Percentiles rank a stretch among this genome's conserved stretches.
These are phyloP conservation scores for Agapornis canus DNA, from an alignment of 2,797 vertebrate species.

Conservation along the genomic window DNA sequence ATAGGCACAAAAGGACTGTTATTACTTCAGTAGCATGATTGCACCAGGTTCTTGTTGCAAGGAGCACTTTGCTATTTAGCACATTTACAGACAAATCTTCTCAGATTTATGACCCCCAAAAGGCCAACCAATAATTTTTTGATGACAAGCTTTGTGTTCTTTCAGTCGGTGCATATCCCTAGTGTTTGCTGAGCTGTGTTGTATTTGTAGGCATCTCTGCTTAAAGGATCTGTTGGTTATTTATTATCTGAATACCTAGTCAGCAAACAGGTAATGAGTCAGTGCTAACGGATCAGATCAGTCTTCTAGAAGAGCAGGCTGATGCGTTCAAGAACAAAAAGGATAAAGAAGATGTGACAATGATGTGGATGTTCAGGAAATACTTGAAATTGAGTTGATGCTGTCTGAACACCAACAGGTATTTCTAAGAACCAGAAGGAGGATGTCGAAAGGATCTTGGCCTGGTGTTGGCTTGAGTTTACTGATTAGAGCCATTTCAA, in stretches of 20 bases:
- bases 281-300: neutral
- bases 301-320: neutral
- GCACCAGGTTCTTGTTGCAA: neutral
- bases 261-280: neutral
- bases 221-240: neutral
- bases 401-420: neutral
- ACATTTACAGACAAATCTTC: neutral
- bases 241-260: neutral
- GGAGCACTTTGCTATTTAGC: neutral
- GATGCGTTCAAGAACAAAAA: neutral
- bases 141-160: neutral
- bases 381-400: neutral
- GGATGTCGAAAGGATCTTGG: neutral
- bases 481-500: neutral
- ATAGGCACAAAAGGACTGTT: neutral
- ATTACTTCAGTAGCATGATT: neutral
- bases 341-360: neutral
- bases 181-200: neutral
- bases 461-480: neutral
- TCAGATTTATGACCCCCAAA: neutral
- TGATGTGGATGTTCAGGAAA: neutral
- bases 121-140: neutral
- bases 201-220: neutral
- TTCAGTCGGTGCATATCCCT: neutral
- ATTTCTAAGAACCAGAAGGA: neutral